Conservation (phyloP, 2,888 invertebrate genomes). For the Meteorus colon region DNA sequence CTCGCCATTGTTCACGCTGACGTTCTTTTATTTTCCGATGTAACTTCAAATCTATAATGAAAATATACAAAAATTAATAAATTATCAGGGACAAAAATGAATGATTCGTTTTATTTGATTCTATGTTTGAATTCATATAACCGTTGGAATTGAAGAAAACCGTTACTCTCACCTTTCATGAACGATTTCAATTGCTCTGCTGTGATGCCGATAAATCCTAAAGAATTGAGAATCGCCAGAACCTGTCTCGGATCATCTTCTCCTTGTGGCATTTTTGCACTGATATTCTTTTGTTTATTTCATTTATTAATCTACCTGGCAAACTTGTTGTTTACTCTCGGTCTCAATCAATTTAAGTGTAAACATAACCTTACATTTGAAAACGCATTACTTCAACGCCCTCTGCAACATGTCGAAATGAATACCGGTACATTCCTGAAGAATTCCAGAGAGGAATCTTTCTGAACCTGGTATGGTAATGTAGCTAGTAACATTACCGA, state of each 20-base stretch:
- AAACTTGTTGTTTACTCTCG: not conserved
- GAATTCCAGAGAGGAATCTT: too few species aligned
- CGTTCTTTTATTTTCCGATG: constrained; percentile 76
- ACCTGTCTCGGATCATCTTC: constrained; percentile 81
- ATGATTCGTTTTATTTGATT: too few species aligned
- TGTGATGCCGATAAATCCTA: constrained; percentile 85
- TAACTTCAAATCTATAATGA: constrained; percentile 79
- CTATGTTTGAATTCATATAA: not conserved
- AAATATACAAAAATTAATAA: constrained; percentile 34
- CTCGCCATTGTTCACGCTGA: constrained; percentile 71
- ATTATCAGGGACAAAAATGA: too few species aligned
- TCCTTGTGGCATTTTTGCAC: constrained; percentile 51
- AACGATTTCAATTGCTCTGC: constrained; percentile 85
- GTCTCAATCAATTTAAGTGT: not conserved
- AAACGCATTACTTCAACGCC: not conserved
- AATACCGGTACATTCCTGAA: not conserved
- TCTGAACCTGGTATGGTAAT: not conserved
- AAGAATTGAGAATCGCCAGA: constrained; percentile 82
- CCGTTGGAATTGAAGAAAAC: constrained; percentile 17
- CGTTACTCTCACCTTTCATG: constrained; percentile 79
- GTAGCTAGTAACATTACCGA: not conserved
- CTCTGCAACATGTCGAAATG: not conserved
- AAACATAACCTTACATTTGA: not conserved
- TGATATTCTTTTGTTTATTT: not conserved
- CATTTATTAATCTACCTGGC: not conserved